Base-by-base conservation (phyloP, 2,888 invertebrate genomes). In the Xestia sexstrigata region DNA sequence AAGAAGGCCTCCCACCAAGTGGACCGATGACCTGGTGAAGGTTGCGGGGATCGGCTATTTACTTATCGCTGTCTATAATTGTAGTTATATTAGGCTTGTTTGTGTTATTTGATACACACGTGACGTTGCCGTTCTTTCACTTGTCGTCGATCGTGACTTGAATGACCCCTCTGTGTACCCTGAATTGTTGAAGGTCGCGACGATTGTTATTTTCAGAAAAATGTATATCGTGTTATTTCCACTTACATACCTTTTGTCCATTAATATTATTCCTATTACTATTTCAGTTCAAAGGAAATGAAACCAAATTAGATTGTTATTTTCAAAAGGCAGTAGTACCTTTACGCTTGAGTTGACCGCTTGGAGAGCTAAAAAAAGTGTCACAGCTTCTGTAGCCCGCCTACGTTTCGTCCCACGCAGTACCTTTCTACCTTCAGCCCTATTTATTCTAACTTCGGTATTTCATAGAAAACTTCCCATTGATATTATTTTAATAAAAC, bases 231-330 rank as follows among this genome's bases (percentile, higher is more conserved):
- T 26, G 11, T 17, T 35, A 47, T 77, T 62, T 20, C 13, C n/a
- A n/a, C 0, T 15, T 15, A 35, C 0, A 13, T 20, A 35, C 1
- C 8, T 13, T 66, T 35, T 52, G 1, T 17, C 8, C 49, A 30
- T 47, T 58, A 15, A 74, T 58, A 8, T 39, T 17, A 13, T n/a
- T 45, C n/a, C 23, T 30, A 20, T 30, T 13, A 23, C 3, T 4
- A 7, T 30, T 58, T 45, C 30, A 42, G 15, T 76, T 45, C 66
- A 17, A 26, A 13, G 26, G 52, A 78, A 76, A 67, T 60, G 17
- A 0, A 47, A 20, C 15, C 15, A 26, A 52, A 72, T 26, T 72
- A 52, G 42, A 62, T 52, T 45, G 35, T 77, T 77, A 62, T 80
- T 80, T 60, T 26, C 49, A 45, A 72, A 52, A 23, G 20, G 35